Conservation (phyloP, 2,888 invertebrate genomes). For the Pimpla rufipes region DNA sequence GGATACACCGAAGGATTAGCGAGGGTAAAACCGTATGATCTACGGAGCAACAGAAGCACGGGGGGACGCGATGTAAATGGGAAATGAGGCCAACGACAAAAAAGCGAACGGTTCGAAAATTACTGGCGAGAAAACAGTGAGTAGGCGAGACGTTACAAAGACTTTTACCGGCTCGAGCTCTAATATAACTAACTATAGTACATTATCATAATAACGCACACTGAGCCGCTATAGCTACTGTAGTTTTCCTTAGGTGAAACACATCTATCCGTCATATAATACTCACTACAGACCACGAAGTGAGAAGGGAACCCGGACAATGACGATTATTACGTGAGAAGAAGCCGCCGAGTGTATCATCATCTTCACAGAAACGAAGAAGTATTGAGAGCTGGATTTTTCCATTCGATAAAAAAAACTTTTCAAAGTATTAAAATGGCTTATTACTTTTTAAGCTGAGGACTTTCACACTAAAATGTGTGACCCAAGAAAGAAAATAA, state of each 20-base stretch:
- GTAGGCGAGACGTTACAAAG: conserved; percentile 1
- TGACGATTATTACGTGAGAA: not conserved
- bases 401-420: not conserved
- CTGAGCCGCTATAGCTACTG: conserved; percentile 3
- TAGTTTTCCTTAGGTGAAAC: conserved; percentile 18
- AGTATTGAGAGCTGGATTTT: not conserved
- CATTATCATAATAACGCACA: conserved; percentile 15
- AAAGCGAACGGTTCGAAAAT: conserved; percentile 22
- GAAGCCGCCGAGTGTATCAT: not conserved
- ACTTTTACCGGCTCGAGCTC: conserved; percentile 2
- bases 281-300: not conserved
- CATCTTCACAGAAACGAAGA: not conserved
- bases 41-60: conserved; percentile 4
- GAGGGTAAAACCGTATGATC: not conserved
- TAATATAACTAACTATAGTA: conserved; percentile 14
- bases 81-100: conserved; percentile 5
- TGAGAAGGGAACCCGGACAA: conserved; percentile 11
- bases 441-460: not conserved
- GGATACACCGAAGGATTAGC: not conserved
- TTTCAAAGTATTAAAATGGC: not conserved
- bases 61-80: conserved; percentile 1
- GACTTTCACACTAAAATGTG: not conserved
- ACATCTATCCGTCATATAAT: not conserved
- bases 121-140: conserved; percentile 20
- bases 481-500: not conserved